Evolutionary conservation across 2,797 vertebrate genomes (phyloP), one percentile per base, ranked within the genome.

Genomic region (Anisognathus igniventris): DNA sequence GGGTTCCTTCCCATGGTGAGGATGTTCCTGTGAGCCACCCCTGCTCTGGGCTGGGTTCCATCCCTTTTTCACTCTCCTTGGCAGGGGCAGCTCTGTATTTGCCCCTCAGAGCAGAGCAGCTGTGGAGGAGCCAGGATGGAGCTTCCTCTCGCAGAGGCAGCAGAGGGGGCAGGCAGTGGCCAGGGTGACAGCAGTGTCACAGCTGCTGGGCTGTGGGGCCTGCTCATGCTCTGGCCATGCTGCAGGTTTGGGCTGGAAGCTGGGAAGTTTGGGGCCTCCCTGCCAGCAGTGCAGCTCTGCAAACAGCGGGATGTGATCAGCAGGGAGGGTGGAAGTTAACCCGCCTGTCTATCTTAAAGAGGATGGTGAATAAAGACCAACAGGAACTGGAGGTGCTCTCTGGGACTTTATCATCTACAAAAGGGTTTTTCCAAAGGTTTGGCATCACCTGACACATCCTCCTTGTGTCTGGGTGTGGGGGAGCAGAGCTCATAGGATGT

Each of bases 311-410:
- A n/a, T 50, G 13, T 11, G 66, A 57, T 62, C 82, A 13, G 73
- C 51, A 10, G 39, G 72, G 72, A 62, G 83, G 86, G 91, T 93
- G 91, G 81, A 96, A 95, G 67, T 79, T 58, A 25, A 66, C 14
- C 6, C 0, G 0, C 0, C 45, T 51, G 45, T 35, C 68, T 80
- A 42, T 31, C 72, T 57, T 10, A 9, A 88, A 51, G 72, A 66
- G 64, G 33, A 30, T 51, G 67, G 6, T 60, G 84, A 88, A 83
- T 61, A 62, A 75, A 84, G 54, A 23, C 17, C 4, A 44, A n/a
- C 0, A 8, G 58, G 86, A 95, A 85, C 77, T 60, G 74, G 54
- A 70, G 76, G 15, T 48, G 51, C 48, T 25, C 35, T 17, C 47
- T 40, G 31, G 51, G 60, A 30, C 54, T 85, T 88, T 14, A 31